These are phyloP conservation scores for Pelosia muscerda DNA, from an alignment of 2,888 invertebrate species.

Conservation along the genomic window DNA sequence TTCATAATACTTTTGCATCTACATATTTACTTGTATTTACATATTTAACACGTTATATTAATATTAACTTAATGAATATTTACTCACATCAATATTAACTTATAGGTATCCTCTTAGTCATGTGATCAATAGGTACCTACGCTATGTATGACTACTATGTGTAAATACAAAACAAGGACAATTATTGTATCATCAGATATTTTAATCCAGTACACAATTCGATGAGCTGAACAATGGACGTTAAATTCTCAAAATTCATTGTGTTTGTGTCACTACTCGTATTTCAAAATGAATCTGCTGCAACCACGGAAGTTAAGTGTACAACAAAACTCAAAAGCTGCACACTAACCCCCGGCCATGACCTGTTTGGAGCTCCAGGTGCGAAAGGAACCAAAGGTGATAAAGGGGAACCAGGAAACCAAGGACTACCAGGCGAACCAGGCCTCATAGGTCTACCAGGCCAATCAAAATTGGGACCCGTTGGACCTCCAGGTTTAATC, in stretches of 20 bases:
- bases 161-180: neutral
- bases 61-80: neutral
- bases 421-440: neutral
- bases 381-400: slow-evolving; percentile 15
- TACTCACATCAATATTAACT: neutral
- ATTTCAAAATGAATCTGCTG: slow-evolving; percentile 1
- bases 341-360: slow-evolving; percentile 3
- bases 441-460: slow-evolving; percentile 3
- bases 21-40: neutral
- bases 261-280: neutral
- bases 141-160: neutral
- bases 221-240: slow-evolving; percentile 12
- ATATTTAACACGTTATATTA: neutral
- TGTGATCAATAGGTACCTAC: neutral
- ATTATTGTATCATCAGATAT: neutral
- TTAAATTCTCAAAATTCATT: neutral
- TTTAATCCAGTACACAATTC: neutral
- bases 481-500: neutral
- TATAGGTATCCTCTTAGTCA: neutral
- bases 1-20: neutral
- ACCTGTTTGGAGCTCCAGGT: slow-evolving; percentile 5
- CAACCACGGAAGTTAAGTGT: slow-evolving; percentile 12
- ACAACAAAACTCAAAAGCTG: slow-evolving; percentile 14
- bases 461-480: neutral
- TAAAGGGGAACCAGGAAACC: neutral